phyloP scores from a whole-genome alignment of 2,888 invertebrate genomes.

The Pteria penguin region DNA sequence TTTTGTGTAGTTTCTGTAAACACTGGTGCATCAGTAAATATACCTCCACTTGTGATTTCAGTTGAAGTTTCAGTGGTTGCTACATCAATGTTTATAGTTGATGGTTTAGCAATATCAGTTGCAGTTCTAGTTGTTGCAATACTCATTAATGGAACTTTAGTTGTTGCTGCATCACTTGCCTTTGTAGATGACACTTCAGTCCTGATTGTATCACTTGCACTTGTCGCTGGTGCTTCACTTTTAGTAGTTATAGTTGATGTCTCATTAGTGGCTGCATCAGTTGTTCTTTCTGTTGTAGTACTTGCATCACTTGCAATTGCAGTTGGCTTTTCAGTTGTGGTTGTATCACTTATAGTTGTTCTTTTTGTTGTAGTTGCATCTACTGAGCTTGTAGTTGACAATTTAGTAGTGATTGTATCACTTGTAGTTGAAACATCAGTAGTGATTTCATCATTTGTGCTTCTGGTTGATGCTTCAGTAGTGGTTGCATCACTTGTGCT shows the following conservation, averaged over 20 bases:
- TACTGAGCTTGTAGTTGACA: neutral
- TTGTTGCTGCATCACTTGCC: too few relatives aligned
- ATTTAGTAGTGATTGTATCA: neutral
- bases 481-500: neutral
- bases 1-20: neutral
- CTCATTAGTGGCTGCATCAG: neutral
- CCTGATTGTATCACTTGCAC: neutral
- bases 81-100: neutral
- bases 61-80: neutral
- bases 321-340: neutral
- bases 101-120: too few relatives aligned
- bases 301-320: constrained; percentile 5
- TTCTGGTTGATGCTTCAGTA: neutral
- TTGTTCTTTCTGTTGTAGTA: constrained; percentile 8
- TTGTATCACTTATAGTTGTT: constrained; percentile 8
- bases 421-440: neutral
- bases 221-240: neutral
- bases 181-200: neutral
- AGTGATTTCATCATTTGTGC: neutral
- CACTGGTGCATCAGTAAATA: neutral
- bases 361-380: neutral
- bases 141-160: too few relatives aligned
- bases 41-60: neutral
- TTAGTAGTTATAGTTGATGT: neutral
- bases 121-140: too few relatives aligned